Evolutionary conservation across 2,888 invertebrate genomes (phyloP).

Genomic region (Perithous albicinctus): DNA sequence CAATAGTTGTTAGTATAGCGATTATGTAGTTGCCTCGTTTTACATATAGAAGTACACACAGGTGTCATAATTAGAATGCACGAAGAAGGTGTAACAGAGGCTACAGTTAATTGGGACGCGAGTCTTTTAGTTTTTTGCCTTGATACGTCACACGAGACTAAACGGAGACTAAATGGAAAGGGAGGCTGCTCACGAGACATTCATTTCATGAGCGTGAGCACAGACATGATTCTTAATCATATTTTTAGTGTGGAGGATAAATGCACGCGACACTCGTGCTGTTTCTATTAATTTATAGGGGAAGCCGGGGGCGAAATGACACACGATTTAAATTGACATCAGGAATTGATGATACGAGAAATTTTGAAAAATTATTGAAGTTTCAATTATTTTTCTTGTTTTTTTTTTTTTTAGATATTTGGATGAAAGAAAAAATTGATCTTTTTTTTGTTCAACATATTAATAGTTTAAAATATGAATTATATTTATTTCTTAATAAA

Average conservation of each 20-base stretch:
- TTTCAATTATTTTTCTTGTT: too few relatives aligned
- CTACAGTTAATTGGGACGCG: slow-evolving; percentile 31
- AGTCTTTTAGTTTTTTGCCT: slow-evolving; percentile 40
- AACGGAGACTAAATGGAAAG: slow-evolving; percentile 1
- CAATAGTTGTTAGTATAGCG: not conserved
- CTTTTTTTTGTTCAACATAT: too few relatives aligned
- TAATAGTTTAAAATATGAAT: too few relatives aligned
- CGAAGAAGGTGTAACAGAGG: slow-evolving; percentile 16
- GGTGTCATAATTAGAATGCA: slow-evolving; percentile 26
- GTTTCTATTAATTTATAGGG: too few relatives aligned
- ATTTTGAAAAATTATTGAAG: too few relatives aligned
- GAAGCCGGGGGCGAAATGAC: not conserved
- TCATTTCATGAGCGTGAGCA: not conserved
- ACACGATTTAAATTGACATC: too few relatives aligned
- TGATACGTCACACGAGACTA: slow-evolving; percentile 11
- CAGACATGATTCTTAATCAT: slow-evolving; percentile 15
- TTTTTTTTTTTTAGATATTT: too few relatives aligned
- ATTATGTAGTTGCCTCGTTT: not conserved
- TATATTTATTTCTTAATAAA: too few relatives aligned
- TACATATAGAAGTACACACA: not conserved
- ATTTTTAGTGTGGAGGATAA: not conserved
- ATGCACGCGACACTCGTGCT: not conserved
- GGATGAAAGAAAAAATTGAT: too few relatives aligned
- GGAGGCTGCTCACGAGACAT: slow-evolving; percentile 5
- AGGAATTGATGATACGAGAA: too few relatives aligned